phyloP scores from a whole-genome alignment of 2,113 vertebrate species.

The Hippocampus comes region DNA sequence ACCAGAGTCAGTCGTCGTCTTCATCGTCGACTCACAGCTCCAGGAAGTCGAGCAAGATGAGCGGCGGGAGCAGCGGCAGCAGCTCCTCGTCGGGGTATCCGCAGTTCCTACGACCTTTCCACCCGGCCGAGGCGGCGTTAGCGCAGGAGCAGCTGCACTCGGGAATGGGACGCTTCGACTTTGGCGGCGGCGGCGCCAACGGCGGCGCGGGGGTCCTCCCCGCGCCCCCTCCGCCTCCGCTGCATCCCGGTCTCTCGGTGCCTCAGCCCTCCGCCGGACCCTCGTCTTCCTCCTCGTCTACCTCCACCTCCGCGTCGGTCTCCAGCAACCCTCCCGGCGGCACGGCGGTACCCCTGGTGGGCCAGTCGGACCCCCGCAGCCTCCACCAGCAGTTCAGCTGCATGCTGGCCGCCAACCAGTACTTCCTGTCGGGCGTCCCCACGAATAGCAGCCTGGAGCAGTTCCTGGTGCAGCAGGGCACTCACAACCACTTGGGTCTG shows the following conservation, averaged over 20 bases:
- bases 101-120: constrained; percentile 75
- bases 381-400: constrained; percentile 81
- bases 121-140: constrained; percentile 74
- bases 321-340: constrained; percentile 70
- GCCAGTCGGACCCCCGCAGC: constrained; percentile 76
- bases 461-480: constrained; percentile 77
- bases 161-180: constrained; percentile 78
- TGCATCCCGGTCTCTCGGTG: constrained; percentile 75
- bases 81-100: constrained; percentile 70
- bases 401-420: constrained; percentile 80
- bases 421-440: constrained; percentile 77
- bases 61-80: constrained; percentile 62
- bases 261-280: constrained; percentile 72
- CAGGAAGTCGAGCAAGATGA: constrained; percentile 78
- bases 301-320: constrained; percentile 66
- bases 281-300: constrained; percentile 68
- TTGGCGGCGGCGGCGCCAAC: constrained; percentile 59
- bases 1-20: constrained; percentile 70
- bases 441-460: constrained; percentile 77
- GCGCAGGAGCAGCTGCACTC: constrained; percentile 78
- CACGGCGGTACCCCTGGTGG: constrained; percentile 68
- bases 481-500: constrained; percentile 74
- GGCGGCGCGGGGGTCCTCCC: constrained; percentile 64
- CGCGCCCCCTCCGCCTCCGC: constrained; percentile 69
- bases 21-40: constrained; percentile 71